Conservation (phyloP, 2,797 vertebrate genomes). For the Champsocephalus gunnari region DNA sequence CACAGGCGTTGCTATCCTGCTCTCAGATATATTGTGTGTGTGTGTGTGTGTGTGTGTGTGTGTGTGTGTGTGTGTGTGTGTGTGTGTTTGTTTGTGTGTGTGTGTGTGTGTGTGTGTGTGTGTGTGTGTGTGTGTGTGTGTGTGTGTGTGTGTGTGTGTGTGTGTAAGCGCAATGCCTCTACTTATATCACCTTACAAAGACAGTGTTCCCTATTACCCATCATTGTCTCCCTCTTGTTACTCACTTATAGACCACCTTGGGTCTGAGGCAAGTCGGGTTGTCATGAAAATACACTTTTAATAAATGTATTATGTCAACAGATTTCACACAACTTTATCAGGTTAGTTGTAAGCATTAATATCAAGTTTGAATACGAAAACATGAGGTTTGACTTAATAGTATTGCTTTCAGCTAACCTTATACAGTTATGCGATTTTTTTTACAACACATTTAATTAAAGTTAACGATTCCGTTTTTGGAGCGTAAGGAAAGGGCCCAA, state of each 20-base stretch:
- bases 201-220: conserved; percentile 18
- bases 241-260: conserved; percentile 30
- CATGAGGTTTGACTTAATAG: no score
- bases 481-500: background rate
- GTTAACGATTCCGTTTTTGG: background rate
- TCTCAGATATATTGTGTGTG: conserved; percentile 38
- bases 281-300: background rate
- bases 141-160: background rate
- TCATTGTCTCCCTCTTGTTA: conserved; percentile 16
- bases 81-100: no score
- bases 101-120: background rate
- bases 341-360: no score
- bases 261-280: conserved; percentile 7
- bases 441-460: background rate
- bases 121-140: background rate
- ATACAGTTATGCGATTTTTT: no score
- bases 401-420: no score
- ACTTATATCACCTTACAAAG: conserved; percentile 45
- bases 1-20: conserved; percentile 60
- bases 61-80: background rate
- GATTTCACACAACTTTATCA: no score
- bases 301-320: no score
- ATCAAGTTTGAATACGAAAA: no score
- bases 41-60: background rate
- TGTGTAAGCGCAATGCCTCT: conserved; percentile 5